These are phyloP conservation scores for Umimayanthus kanabou DNA, from an alignment of 92 coral and sea anemone genomes.

Conservation along the genomic window DNA sequence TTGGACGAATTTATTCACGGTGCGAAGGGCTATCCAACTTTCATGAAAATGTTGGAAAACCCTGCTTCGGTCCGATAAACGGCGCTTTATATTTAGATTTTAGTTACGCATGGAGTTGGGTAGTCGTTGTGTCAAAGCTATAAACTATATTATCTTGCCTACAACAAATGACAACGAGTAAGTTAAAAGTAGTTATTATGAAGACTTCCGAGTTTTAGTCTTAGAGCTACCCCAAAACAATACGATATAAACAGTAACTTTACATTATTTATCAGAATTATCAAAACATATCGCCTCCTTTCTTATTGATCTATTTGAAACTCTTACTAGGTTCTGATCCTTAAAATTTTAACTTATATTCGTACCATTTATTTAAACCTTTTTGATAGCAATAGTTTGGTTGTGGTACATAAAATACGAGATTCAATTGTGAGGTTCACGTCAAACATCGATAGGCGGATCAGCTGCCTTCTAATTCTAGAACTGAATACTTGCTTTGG, in stretches of 20 bases:
- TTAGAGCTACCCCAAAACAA: neutral
- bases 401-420: neutral
- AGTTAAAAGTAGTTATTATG: neutral
- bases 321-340: neutral
- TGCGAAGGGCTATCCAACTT: conserved; percentile 88
- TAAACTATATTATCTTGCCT: neutral
- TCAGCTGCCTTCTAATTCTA: neutral
- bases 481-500: neutral
- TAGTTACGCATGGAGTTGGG: no score
- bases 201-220: neutral
- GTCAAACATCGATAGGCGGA: neutral
- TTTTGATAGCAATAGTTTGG: neutral
- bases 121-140: neutral
- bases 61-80: conserved; percentile 68
- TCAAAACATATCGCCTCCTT: neutral
- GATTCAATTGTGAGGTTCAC: neutral
- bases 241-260: neutral
- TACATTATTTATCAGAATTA: no score
- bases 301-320: no score
- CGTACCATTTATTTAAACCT: neutral
- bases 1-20: conserved; percentile 90
- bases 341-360: no score
- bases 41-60: conserved; percentile 92
- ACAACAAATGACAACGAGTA: neutral
- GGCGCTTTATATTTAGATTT: no score